phyloP scores from a whole-genome alignment of 2,888 invertebrate genomes.

The Tyria jacobaeae region DNA sequence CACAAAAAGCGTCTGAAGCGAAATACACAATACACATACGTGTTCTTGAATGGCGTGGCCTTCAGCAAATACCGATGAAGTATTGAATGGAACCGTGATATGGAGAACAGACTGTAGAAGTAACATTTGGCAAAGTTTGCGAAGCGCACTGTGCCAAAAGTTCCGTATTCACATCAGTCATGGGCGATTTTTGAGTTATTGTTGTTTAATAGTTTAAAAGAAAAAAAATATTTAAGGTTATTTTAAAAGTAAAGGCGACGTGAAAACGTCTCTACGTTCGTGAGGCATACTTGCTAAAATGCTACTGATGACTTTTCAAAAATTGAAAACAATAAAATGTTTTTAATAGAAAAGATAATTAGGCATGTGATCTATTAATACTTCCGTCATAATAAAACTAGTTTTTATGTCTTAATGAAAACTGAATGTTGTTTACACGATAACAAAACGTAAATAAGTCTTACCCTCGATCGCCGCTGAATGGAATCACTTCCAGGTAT shows the following conservation, averaged over 20 bases:
- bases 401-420: not conserved
- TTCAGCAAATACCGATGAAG: slow-evolving; percentile 32
- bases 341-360: no score
- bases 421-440: slow-evolving; percentile 34
- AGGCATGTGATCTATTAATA: no score
- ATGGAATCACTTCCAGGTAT: slow-evolving; percentile 80
- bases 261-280: not conserved
- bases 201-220: slow-evolving; percentile 35
- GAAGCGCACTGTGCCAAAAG: slow-evolving; percentile 40
- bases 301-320: no score
- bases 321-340: no score
- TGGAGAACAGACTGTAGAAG: slow-evolving; percentile 32
- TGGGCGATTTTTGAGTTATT: slow-evolving; percentile 42
- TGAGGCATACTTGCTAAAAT: no score
- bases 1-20: not conserved
- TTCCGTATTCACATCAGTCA: slow-evolving; percentile 42
- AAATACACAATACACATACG: slow-evolving; percentile 5
- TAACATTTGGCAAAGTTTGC: slow-evolving; percentile 42
- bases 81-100: slow-evolving; percentile 30
- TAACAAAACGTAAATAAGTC: slow-evolving; percentile 49
- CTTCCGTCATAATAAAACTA: not conserved
- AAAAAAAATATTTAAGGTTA: slow-evolving; percentile 26
- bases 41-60: slow-evolving; percentile 24
- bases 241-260: slow-evolving; percentile 1
- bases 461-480: slow-evolving; percentile 78